Base-by-base conservation (phyloP, 2,888 invertebrate species). In the Argyresthia albistria region DNA sequence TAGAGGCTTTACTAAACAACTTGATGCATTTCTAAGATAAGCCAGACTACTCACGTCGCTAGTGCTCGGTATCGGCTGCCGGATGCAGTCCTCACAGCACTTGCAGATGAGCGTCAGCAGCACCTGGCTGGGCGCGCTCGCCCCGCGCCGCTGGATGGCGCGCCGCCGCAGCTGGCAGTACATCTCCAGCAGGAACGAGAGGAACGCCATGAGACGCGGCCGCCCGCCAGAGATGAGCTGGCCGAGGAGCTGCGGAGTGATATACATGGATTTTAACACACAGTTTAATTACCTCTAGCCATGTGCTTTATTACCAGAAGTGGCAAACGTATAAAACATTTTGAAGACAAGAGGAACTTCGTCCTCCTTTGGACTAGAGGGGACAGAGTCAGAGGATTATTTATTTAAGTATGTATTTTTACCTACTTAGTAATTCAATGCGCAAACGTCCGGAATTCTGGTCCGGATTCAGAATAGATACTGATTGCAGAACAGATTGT, bases 101-200 rank as follows among this genome's bases (percentile, higher is more conserved):
- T 96, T 96, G 73, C 93, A 93, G 66, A 97, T 90, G 64, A 97
- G 90, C 54, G 95, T 93, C 55, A 96, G 90, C 65, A 97, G 88
- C 60, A 95, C 93, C 63, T 94, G 88, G 1, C 93, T 93, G 79
- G 76, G 88, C 75, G 69, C 80, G 69, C 68, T 81, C 66, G 79
- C 88, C 58, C 76, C 90, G 83, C 79, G 81, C 51, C 76, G 90
- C 75, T 82, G 91, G 83, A 73, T 90, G 74, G 72, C 90, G 59
- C 91, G 89, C 45, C 93, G 89, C 73, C 96, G 95, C 66, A 96
- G 80, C 89, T 95, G 95, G 73, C 95, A 93, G 80, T 95, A 95
- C 92, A 96, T 95, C 89, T 96, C 96, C 65, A 95, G 94, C 59
- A 96, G 89, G 88, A 96, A 95, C 76, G 93, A 93, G 89, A 96